phyloP scores from a whole-genome alignment of 2,797 vertebrate species.

The Otolemur crassicaudatus region DNA sequence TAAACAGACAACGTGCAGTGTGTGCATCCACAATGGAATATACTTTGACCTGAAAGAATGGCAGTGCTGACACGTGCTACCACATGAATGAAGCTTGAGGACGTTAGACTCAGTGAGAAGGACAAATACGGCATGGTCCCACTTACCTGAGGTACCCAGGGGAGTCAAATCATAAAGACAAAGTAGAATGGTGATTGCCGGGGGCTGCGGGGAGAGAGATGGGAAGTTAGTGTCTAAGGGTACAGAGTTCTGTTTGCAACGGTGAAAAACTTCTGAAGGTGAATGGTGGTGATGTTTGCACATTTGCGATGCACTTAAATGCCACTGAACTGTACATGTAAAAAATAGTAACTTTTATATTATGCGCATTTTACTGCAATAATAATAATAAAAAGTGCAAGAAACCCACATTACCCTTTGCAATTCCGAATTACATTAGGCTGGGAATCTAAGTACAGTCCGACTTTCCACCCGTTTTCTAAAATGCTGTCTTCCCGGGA shows the following conservation, averaged over 20 bases:
- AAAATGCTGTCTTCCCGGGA: constrained; percentile 74
- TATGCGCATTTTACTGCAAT: too few species aligned
- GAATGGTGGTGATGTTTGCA: fast-evolving
- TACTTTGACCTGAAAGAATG: neutral
- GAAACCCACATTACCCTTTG: neutral
- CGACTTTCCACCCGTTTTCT: constrained; percentile 78
- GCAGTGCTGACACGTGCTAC: neutral
- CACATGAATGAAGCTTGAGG: neutral
- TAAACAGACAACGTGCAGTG: fast-evolving
- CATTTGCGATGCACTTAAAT: neutral
- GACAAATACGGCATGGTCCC: neutral
- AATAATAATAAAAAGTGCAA: neutral
- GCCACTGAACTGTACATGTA: neutral
- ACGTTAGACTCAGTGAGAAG: neutral
- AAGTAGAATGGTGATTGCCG: neutral
- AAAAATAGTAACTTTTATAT: neutral
- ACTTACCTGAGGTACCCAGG: neutral
- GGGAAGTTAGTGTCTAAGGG: fast-evolving
- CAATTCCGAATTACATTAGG: neutral
- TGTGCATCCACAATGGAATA: fast-evolving
- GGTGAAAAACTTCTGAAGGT: neutral
- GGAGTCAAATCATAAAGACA: neutral
- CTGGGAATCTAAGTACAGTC: neutral
- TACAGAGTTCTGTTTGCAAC: neutral
- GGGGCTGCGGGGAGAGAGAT: fast-evolving